Conservation (phyloP, 1,140 invertebrate genomes). For the Piezodorus guildinii region DNA sequence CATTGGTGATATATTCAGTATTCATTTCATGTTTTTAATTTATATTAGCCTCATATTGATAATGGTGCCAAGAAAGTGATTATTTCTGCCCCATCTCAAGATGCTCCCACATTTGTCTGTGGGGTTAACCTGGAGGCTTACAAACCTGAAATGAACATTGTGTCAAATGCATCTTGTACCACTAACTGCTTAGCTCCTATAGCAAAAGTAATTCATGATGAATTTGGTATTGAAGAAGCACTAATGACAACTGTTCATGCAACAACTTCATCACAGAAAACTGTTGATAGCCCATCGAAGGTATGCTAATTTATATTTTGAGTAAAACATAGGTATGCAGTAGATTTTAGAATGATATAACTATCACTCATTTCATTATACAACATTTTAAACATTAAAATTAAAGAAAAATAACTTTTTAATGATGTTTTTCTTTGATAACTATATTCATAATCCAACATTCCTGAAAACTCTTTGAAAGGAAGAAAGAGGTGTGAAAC, state of each 20-base stretch:
- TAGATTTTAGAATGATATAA: not conserved
- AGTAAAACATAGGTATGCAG: not conserved
- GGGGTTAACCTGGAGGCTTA: conserved; percentile 91
- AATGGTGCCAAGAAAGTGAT: conserved; percentile 95
- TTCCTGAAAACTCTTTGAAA: too few species aligned
- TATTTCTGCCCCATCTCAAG: conserved; percentile 93
- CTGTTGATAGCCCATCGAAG: conserved; percentile 92
- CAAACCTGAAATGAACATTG: conserved; percentile 63
- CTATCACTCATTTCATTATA: not conserved
- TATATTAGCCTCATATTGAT: conserved; percentile 51
- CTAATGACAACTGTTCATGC: conserved; percentile 99
- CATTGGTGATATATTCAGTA: not conserved
- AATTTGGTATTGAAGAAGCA: conserved; percentile 90
- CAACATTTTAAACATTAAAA: too few species aligned
- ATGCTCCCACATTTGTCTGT: conserved; percentile 97
- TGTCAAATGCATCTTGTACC: conserved; percentile 97
- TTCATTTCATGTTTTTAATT: not conserved
- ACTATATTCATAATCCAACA: too few species aligned
- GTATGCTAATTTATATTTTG: conserved; percentile 31
- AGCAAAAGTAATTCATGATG: conserved; percentile 84
- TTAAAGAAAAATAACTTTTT: too few species aligned
- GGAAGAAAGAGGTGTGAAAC: too few species aligned
- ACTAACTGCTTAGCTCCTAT: conserved; percentile 98
- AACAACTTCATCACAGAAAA: conserved; percentile 95
- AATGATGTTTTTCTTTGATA: too few species aligned